Evolutionary conservation across 2,888 invertebrate genomes (phyloP).

Genomic region (Chloromyia formosa): DNA sequence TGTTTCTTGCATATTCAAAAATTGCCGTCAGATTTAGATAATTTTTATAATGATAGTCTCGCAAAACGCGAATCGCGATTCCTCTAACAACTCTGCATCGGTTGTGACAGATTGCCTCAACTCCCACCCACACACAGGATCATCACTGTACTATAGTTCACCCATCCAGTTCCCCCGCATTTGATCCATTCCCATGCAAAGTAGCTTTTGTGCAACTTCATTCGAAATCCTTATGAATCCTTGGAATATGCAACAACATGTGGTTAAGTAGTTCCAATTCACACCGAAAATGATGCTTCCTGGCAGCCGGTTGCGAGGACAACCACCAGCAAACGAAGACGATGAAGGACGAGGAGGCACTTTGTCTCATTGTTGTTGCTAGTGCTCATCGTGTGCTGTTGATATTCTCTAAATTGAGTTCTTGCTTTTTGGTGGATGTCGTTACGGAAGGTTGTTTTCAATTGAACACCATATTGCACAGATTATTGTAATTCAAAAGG

Average conservation of each 20-base stretch:
- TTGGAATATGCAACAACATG: slow-evolving; percentile 42
- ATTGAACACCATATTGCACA: slow-evolving; percentile 22
- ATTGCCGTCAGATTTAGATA: neutral
- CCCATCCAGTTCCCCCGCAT: neutral
- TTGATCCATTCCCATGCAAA: no score
- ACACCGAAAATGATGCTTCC: slow-evolving; percentile 15
- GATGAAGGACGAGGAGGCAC: neutral
- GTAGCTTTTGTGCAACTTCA: slow-evolving; percentile 16
- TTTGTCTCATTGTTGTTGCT: neutral
- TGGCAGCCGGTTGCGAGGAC: neutral
- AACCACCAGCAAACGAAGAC: neutral
- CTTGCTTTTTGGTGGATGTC: slow-evolving; percentile 3
- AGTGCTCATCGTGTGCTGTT: slow-evolving; percentile 21
- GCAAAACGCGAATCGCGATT: neutral
- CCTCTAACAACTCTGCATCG: neutral
- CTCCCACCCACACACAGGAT: no score
- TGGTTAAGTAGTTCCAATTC: slow-evolving; percentile 34
- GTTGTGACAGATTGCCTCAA: no score
- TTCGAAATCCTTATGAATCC: slow-evolving; percentile 23
- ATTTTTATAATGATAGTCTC: slow-evolving; percentile 13
- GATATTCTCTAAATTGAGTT: slow-evolving; percentile 42
- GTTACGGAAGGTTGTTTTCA: neutral
- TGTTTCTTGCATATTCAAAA: no score
- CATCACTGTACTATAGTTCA: no score
- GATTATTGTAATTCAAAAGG: no score